Base-by-base conservation (phyloP, 2,113 vertebrate genomes). In the Sphyrna mokarran region DNA sequence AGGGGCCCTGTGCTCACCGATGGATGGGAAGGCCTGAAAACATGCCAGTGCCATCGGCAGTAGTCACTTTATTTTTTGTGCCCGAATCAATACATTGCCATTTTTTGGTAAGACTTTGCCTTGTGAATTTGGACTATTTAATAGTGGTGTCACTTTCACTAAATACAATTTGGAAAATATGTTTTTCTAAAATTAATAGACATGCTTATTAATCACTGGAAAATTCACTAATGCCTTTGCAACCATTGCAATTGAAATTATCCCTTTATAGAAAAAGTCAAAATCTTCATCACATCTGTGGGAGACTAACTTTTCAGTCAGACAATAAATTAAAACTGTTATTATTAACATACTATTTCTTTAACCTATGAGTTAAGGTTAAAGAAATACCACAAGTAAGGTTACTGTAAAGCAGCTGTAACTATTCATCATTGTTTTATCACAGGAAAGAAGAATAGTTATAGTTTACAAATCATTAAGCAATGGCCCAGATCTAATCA, bases 351-450 rank as follows among this genome's bases (percentile, higher is more conserved):
- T 33, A 63, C 6, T 63, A n/a, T 91, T 63, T 66, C 58, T 66
- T 91, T 91, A 91, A 91, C 58, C 61, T 91, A 37, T 91, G 16
- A 33, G 66, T n/a, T 37, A 66, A 37, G 89, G 89, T 91, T 91
- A 66, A 91, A 66, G 29, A 91, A 91, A 91, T 91, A n/a, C 61
- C 89, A 91, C 89, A 37, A 63, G 37, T 66, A 90, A 61, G 26
- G 54, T 14, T 61, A 16, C 61, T 63, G 58, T n/a, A 58, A 91
- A 91, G 89, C 89, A 91, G 58, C 89, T 91, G 29, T 7, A 33
- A 33, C n/a, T n/a, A n/a, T n/a, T 91, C 58, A 91, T 91, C 89
- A 37, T 58, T 89, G 26, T 91, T 91, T 91, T 91, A 63, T 26
- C n/a, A 91, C 89, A 66, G 89, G 89, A 66, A 91, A 91, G 89